phyloP scores from a whole-genome alignment of 2,888 invertebrate genomes.

The Eretmocerus hayati region DNA sequence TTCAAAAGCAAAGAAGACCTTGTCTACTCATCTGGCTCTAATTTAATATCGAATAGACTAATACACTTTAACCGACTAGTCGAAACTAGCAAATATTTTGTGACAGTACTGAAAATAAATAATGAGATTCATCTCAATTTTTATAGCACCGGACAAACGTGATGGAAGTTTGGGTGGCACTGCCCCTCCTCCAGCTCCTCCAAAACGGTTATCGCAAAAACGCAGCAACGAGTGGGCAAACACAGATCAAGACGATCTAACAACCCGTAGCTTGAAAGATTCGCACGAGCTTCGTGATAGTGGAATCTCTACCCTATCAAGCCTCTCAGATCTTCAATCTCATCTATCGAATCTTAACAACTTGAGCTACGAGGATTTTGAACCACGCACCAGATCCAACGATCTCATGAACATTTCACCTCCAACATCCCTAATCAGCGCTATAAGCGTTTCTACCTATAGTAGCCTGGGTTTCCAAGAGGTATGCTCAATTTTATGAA shows the following conservation, averaged over 20 bases:
- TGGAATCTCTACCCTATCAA: slow-evolving; percentile 47
- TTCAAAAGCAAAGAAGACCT: too few relatives aligned
- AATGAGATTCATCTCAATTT: too few relatives aligned
- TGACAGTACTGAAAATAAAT: too few relatives aligned
- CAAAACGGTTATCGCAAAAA: slow-evolving; percentile 44
- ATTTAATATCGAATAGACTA: too few relatives aligned
- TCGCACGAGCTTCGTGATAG: slow-evolving; percentile 52
- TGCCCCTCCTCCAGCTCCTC: slow-evolving; percentile 51
- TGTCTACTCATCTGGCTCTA: too few relatives aligned
- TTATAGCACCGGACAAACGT: too few relatives aligned
- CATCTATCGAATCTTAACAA: slow-evolving; percentile 44
- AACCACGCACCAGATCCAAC: slow-evolving; percentile 43
- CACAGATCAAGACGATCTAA: slow-evolving; percentile 42
- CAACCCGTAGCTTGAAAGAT: slow-evolving; percentile 34
- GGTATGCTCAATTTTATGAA: too few relatives aligned
- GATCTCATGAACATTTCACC: slow-evolving; percentile 45
- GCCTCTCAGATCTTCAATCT: slow-evolving; percentile 43
- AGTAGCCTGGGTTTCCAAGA: slow-evolving; percentile 35
- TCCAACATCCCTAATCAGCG: slow-evolving; percentile 41
- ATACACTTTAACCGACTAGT: too few relatives aligned
- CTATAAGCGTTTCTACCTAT: slow-evolving; percentile 38
- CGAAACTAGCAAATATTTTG: too few relatives aligned
- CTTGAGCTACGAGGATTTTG: slow-evolving; percentile 47
- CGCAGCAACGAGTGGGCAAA: slow-evolving; percentile 40
- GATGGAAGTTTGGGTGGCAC: too few relatives aligned